Conservation (phyloP, 1,140 invertebrate genomes). For the Drosophila simulans region DNA sequence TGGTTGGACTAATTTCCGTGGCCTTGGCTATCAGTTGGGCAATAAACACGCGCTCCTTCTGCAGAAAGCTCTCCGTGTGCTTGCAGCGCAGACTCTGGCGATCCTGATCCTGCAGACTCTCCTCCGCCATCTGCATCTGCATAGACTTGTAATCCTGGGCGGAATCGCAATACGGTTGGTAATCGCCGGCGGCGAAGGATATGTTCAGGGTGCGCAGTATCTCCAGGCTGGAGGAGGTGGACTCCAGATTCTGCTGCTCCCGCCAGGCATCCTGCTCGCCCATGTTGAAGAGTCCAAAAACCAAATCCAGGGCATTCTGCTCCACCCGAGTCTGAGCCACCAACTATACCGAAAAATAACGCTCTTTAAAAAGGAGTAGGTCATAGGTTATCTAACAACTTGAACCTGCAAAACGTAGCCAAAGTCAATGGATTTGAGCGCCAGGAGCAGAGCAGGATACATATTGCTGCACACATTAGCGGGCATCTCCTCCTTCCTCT, state of each 20-base stretch:
- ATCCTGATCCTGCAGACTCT: constrained; percentile 24
- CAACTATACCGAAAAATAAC: constrained; percentile 11
- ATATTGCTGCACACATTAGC: constrained; percentile 86
- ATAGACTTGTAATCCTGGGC: constrained; percentile 61
- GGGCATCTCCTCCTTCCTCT: constrained; percentile 70
- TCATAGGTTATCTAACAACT: not conserved
- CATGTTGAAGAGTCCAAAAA: constrained; percentile 82
- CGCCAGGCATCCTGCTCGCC: constrained; percentile 77
- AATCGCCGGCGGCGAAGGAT: constrained; percentile 71
- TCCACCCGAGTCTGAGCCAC: constrained; percentile 73
- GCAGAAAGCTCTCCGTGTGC: constrained; percentile 80
- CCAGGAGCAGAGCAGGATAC: constrained; percentile 86
- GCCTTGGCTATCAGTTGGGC: constrained; percentile 75
- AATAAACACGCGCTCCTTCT: constrained; percentile 75
- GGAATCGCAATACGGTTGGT: constrained; percentile 65
- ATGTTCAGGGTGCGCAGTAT: constrained; percentile 77
- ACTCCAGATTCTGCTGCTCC: constrained; percentile 71
- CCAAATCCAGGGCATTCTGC: constrained; percentile 69
- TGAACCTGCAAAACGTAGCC: constrained; percentile 86
- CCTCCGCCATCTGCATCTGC: constrained; percentile 34
- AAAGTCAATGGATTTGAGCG: constrained; percentile 86
- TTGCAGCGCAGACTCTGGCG: constrained; percentile 84
- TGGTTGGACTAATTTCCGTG: constrained; percentile 73
- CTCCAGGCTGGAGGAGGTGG: constrained; percentile 75
- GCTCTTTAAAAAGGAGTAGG: not conserved